These are phyloP conservation scores for Amphipoea oculea DNA, from an alignment of 2,888 invertebrate species.

Conservation along the genomic window DNA sequence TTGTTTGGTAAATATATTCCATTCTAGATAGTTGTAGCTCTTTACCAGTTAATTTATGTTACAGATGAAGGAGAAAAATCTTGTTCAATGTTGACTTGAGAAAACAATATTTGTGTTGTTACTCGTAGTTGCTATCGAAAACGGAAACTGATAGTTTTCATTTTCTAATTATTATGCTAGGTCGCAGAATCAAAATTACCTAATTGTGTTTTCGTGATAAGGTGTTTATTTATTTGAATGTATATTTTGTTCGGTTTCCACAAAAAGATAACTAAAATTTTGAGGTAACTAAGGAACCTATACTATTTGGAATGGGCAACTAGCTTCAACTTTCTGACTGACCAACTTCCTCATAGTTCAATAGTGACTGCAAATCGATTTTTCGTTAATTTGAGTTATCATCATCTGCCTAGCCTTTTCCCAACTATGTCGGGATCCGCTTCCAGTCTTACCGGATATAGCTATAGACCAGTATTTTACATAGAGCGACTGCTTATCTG, in stretches of 20 bases:
- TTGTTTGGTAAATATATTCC: conserved; percentile 40
- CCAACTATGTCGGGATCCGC: background rate
- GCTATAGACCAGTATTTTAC: background rate
- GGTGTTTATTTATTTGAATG: background rate
- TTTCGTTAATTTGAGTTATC: too few species aligned
- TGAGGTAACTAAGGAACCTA: background rate
- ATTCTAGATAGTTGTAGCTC: conserved; percentile 39
- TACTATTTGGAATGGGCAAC: background rate
- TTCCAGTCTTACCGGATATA: background rate
- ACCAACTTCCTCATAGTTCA: background rate
- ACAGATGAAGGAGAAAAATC: background rate
- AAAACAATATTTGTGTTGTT: background rate
- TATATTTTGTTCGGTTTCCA: background rate
- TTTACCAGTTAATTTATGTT: conserved; percentile 39
- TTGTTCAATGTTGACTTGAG: background rate
- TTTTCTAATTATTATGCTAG: background rate
- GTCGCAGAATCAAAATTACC: background rate
- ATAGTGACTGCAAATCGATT: background rate
- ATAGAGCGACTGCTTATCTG: too few species aligned
- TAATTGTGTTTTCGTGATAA: too few species aligned
- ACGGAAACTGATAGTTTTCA: background rate
- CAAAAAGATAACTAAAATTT: background rate
- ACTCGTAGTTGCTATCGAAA: too few species aligned
- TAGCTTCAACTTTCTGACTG: background rate
- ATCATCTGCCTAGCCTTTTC: background rate